Evolutionary conservation across 2,888 invertebrate species (phyloP).

Genomic region (Lissocephala sabroskyi): DNA sequence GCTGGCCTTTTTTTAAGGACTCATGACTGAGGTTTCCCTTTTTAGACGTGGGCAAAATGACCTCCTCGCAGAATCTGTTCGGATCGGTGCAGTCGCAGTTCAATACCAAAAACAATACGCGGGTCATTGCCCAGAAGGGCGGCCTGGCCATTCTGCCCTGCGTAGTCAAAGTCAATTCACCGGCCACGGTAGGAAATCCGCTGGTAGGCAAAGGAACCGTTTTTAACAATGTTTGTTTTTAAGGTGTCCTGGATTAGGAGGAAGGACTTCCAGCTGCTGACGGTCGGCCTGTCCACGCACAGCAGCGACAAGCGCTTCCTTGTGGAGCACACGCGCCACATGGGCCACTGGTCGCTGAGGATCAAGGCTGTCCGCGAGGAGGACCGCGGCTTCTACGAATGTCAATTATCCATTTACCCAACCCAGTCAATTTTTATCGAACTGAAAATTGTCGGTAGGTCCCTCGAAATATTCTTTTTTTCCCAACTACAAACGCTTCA

Average conservation of each 20-base stretch:
- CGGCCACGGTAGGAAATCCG: slow-evolving; percentile 68
- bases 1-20: too few species aligned
- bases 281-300: slow-evolving; percentile 78
- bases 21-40: too few species aligned
- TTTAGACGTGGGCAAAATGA: slow-evolving; percentile 70
- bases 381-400: slow-evolving; percentile 75
- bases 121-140: slow-evolving; percentile 71
- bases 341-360: slow-evolving; percentile 76
- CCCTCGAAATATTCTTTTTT: background rate
- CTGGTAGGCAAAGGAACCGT: background rate
- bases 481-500: background rate
- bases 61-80: slow-evolving; percentile 70
- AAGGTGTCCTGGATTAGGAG: slow-evolving; percentile 79
- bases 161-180: slow-evolving; percentile 71
- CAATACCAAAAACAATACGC: slow-evolving; percentile 71
- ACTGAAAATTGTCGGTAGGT: slow-evolving; percentile 78
- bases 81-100: slow-evolving; percentile 68
- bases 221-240: background rate
- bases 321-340: slow-evolving; percentile 77
- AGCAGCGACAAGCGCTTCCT: slow-evolving; percentile 78
- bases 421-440: slow-evolving; percentile 78
- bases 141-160: slow-evolving; percentile 72
- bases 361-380: slow-evolving; percentile 72
- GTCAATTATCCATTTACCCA: slow-evolving; percentile 79
- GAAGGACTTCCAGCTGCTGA: slow-evolving; percentile 78